phyloP scores from a whole-genome alignment of 2,797 vertebrate species.

The Alectoris magna region DNA sequence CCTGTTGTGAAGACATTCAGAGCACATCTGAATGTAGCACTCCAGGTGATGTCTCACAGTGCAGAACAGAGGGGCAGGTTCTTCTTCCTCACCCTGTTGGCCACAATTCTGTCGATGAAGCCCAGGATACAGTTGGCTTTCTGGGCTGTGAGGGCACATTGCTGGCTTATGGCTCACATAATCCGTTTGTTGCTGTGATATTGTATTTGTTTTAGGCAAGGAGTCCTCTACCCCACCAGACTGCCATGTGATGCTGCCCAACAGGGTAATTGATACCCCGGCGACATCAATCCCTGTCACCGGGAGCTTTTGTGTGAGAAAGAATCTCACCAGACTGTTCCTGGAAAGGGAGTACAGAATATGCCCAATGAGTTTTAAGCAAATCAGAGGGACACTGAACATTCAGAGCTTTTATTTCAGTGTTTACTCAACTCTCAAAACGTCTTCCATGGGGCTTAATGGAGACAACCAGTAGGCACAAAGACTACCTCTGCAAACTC shows the following conservation, averaged over 20 bases:
- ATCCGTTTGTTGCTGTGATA: neutral
- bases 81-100: no score
- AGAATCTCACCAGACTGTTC: conserved; percentile 19
- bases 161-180: no score
- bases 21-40: no score
- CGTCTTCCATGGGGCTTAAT: neutral
- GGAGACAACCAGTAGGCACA: neutral
- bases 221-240: neutral
- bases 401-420: neutral
- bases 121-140: no score
- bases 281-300: neutral
- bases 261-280: neutral
- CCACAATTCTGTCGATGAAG: no score
- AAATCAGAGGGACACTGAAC: neutral
- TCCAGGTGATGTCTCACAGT: no score
- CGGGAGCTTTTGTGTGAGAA: neutral
- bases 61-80: no score
- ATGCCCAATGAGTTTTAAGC: neutral
- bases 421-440: neutral
- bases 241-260: neutral
- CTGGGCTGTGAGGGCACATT: no score
- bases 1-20: no score
- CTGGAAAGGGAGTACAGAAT: conserved; percentile 34
- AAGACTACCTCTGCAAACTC: neutral
- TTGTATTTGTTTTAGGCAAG: neutral